Evolutionary conservation across 2,113 vertebrate species (phyloP), one percentile per base, ranked within the genome.

Genomic region (Gallinago paraguaiae): DNA sequence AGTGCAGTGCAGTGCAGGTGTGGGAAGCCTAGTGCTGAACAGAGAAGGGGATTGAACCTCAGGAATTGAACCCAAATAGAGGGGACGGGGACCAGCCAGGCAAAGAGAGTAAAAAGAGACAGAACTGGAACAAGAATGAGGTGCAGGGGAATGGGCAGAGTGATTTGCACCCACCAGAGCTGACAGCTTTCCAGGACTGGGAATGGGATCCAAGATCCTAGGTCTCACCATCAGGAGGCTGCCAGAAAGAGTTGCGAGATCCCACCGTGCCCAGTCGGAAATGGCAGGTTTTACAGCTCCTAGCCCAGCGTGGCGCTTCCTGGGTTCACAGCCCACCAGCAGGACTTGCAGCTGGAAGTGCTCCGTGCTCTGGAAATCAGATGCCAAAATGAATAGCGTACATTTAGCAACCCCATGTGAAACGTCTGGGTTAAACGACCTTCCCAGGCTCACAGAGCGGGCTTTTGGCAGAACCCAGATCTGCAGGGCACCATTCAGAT

Each of bases 341-440:
- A 95, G 87, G 84, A 92, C 10, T 2, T 94, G 89, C 94, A 95
- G 93, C 89, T 96, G 93, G 80, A 87, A 91, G 33, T 45, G 86
- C 81, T 95, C 82, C 3, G 6, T 39, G 3, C 60, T 76, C 85
- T 86, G 79, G 85, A 86, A 92, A 86, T 33, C 46, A 37, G 75
- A 46, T 28, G 80, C 72, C 93, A 86, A 81, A 95, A 96, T 11
- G 72, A 95, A 20, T 51, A 78, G 68, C 68, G 35, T 4, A 60
- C 60, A 20, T 86, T 86, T 75, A 92, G 75, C 86, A 67, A 2
- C 56, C 23, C 85, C 68, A 6, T 23, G 90, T 17, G 25, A 60
- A 81, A 74, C 0, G 2, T 28, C 85, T 74, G 87, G 64, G 82
- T 84, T 93, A 95, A 96, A 92, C 1, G 0, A 22, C 92, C 88